Evolutionary conservation across 2,113 vertebrate genomes (phyloP).

Genomic region (Pardalotus punctatus): DNA sequence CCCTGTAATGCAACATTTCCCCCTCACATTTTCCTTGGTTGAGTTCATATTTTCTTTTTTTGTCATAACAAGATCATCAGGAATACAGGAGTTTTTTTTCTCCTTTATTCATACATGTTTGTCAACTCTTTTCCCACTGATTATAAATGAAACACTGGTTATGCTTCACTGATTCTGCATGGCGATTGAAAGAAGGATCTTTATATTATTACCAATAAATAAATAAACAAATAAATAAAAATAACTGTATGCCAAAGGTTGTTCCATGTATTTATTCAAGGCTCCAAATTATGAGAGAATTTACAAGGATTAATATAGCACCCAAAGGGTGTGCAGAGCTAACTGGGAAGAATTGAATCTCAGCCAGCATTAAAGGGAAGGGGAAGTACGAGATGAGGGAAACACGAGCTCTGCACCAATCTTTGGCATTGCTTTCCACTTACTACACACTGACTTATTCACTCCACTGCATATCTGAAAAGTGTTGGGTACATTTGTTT

Average conservation of each 20-base stretch:
- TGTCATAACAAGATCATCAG: background rate
- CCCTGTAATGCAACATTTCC: background rate
- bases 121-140: background rate
- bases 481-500: background rate
- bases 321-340: background rate
- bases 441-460: background rate
- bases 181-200: background rate
- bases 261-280: background rate
- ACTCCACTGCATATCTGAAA: background rate
- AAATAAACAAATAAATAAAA: background rate
- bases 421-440: background rate
- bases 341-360: background rate
- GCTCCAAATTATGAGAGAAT: background rate
- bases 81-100: background rate
- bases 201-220: background rate
- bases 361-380: background rate
- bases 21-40: background rate
- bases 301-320: background rate
- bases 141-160: background rate
- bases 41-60: background rate
- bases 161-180: background rate
- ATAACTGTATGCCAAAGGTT: background rate
- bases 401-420: background rate
- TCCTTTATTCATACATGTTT: background rate
- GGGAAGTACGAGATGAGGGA: background rate